phyloP scores from a whole-genome alignment of 2,113 vertebrate genomes.

The Tupaia chinensis region DNA sequence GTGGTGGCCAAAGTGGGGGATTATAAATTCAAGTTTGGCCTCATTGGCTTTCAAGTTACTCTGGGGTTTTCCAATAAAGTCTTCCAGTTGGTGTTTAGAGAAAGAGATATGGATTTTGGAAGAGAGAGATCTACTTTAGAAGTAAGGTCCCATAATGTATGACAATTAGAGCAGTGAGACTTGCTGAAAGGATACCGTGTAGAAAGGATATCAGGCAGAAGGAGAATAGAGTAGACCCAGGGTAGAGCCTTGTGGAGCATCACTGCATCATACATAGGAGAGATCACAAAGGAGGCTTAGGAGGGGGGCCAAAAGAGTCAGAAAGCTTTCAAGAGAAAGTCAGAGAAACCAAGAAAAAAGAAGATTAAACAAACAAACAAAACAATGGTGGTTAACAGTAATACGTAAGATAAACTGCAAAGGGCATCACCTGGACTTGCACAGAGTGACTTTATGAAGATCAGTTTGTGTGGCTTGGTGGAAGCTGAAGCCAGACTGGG shows the following conservation, averaged over 20 bases:
- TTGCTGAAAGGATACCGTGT: background rate
- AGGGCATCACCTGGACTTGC: background rate
- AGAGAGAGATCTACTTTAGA: background rate
- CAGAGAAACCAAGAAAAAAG: slow-evolving; percentile 40
- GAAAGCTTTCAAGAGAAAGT: background rate
- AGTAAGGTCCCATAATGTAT: background rate
- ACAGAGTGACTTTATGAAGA: slow-evolving; percentile 19
- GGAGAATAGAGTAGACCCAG: slow-evolving; percentile 6
- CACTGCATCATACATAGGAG: background rate
- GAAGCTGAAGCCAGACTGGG: background rate
- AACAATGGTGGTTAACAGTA: background rate
- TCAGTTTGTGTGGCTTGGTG: background rate
- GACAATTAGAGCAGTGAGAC: background rate
- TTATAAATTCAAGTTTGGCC: slow-evolving; percentile 9
- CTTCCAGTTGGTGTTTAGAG: slow-evolving; percentile 22
- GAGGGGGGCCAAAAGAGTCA: slow-evolving; percentile 11
- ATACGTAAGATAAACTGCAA: slow-evolving; percentile 51
- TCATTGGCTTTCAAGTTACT: slow-evolving; percentile 31
- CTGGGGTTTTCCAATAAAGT: slow-evolving; percentile 13
- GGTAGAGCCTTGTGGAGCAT: background rate
- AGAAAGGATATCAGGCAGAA: background rate
- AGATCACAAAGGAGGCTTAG: background rate
- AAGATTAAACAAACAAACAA: background rate
- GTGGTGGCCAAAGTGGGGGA: background rate
- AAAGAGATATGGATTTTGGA: slow-evolving; percentile 22